Conservation (phyloP, 2,113 vertebrate species). For the Leptodactylus fuscus region DNA sequence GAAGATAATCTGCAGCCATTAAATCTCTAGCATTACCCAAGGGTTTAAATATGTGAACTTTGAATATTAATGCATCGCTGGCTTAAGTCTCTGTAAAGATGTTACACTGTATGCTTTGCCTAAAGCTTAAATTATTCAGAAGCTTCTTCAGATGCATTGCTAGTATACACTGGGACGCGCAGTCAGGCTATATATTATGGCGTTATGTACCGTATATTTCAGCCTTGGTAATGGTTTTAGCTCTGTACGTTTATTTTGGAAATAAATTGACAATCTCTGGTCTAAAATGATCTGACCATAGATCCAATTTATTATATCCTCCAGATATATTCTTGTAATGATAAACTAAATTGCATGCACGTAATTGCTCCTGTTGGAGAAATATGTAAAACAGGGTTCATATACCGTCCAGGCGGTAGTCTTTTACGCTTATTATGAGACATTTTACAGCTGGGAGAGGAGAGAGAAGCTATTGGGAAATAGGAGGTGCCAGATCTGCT, state of each 20-base stretch:
- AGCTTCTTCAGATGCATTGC: conserved; percentile 17
- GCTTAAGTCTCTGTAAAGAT: conserved; percentile 30
- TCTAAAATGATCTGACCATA: not conserved
- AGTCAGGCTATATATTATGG: conserved; percentile 8
- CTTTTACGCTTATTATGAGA: not conserved
- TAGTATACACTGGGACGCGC: not conserved
- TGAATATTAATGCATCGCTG: conserved; percentile 45
- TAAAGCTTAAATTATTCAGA: conserved; percentile 24
- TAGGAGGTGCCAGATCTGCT: not conserved
- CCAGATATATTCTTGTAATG: conserved; percentile 14
- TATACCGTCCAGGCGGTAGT: not conserved
- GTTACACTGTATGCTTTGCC: conserved; percentile 31
- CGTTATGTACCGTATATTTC: conserved; percentile 10
- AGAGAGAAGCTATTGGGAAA: not conserved
- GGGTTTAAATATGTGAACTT: conserved; percentile 51
- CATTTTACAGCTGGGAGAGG: not conserved
- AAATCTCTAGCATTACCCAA: conserved; percentile 38
- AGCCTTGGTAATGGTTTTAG: conserved; percentile 24
- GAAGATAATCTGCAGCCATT: conserved; percentile 43
- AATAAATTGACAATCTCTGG: conserved; percentile 3
- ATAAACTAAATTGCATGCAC: conserved; percentile 1
- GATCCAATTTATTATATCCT: not conserved
- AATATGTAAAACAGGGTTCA: not conserved
- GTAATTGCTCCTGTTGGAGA: not conserved
- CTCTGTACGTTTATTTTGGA: conserved; percentile 10